phyloP scores from a whole-genome alignment of 2,797 vertebrate genomes.

The Leptoclinus maculatus region DNA sequence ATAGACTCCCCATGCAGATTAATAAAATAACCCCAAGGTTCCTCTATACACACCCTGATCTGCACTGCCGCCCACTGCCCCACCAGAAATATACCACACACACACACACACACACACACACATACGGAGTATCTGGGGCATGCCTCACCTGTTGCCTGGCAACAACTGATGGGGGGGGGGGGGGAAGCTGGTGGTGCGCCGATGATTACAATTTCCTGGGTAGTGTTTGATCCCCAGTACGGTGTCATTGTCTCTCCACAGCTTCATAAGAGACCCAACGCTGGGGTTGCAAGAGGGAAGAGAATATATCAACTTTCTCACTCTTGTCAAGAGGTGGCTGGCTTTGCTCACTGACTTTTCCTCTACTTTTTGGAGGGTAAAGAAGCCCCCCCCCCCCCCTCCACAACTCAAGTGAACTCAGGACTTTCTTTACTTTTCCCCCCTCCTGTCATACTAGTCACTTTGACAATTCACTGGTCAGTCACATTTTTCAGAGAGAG shows the following conservation, averaged over 20 bases:
- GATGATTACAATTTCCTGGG: slow-evolving; percentile 85
- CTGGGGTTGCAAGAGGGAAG: slow-evolving; percentile 40
- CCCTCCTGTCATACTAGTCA: slow-evolving; percentile 34
- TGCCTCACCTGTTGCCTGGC: slow-evolving; percentile 77
- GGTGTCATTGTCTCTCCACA: slow-evolving; percentile 70
- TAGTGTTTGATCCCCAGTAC: slow-evolving; percentile 71
- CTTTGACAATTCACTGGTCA: slow-evolving; percentile 58
- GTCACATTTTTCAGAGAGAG: slow-evolving; percentile 55
- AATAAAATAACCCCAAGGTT: slow-evolving; percentile 79
- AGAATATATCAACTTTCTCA: slow-evolving; percentile 72
- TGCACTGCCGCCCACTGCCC: slow-evolving; percentile 40
- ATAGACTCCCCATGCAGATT: slow-evolving; percentile 83
- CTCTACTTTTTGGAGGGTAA: slow-evolving; percentile 62
- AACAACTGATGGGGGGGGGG: slow-evolving; percentile 72
- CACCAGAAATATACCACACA: slow-evolving; percentile 56
- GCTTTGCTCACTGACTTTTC: slow-evolving; percentile 76
- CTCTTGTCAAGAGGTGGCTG: slow-evolving; percentile 72
- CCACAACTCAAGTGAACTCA: slow-evolving; percentile 17
- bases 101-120: slow-evolving; percentile 15
- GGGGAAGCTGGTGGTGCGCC: slow-evolving; percentile 64
- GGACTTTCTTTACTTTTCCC: slow-evolving; percentile 23
- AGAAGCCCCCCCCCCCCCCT: neutral
- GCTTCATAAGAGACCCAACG: slow-evolving; percentile 71
- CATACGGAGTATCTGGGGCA: slow-evolving; percentile 70
- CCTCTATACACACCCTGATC: slow-evolving; percentile 74